Evolutionary conservation across 2,888 invertebrate genomes (phyloP).

Genomic region (Trypoxylon attenuatum): DNA sequence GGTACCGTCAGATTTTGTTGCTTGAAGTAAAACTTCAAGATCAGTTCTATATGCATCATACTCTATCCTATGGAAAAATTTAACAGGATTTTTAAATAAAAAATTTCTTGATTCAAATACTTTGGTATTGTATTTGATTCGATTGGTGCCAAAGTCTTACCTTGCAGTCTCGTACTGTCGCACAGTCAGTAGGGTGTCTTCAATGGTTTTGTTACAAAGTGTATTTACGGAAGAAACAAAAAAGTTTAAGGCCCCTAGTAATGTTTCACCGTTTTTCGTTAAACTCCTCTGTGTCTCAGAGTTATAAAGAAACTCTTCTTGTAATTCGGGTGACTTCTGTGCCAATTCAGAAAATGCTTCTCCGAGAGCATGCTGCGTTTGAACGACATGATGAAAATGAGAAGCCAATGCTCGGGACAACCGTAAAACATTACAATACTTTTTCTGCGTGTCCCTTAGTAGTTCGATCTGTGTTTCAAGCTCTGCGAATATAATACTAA

Average conservation of each 20-base stretch:
- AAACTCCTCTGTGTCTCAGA: conserved; percentile 96
- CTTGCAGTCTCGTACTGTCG: conserved; percentile 86
- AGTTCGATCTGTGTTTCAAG: conserved; percentile 95
- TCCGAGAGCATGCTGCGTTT: conserved; percentile 90
- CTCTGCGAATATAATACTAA: conserved; percentile 80
- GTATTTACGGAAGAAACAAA: conserved; percentile 97
- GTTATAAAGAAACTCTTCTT: conserved; percentile 95
- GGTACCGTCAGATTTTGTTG: conserved; percentile 77
- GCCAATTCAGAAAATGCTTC: conserved; percentile 97
- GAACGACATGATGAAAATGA: conserved; percentile 91
- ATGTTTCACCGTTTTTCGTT: conserved; percentile 93
- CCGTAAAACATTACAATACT: conserved; percentile 91
- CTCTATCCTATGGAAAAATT: conserved; percentile 83
- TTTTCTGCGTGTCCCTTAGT: conserved; percentile 94
- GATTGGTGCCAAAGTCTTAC: too few species aligned
- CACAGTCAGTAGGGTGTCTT: conserved; percentile 90
- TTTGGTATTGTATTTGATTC: too few species aligned
- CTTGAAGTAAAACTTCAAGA: conserved; percentile 86
- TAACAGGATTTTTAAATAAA: conserved; percentile 4
- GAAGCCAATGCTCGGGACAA: conserved; percentile 89
- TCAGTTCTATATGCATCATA: conserved; percentile 98
- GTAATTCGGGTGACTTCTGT: conserved; percentile 96
- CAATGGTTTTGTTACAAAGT: conserved; percentile 97
- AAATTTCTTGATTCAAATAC: too few species aligned
- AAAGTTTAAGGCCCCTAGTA: conserved; percentile 95